Evolutionary conservation across 2,797 vertebrate species (phyloP).

Genomic region (Rhinatrema bivittatum): DNA sequence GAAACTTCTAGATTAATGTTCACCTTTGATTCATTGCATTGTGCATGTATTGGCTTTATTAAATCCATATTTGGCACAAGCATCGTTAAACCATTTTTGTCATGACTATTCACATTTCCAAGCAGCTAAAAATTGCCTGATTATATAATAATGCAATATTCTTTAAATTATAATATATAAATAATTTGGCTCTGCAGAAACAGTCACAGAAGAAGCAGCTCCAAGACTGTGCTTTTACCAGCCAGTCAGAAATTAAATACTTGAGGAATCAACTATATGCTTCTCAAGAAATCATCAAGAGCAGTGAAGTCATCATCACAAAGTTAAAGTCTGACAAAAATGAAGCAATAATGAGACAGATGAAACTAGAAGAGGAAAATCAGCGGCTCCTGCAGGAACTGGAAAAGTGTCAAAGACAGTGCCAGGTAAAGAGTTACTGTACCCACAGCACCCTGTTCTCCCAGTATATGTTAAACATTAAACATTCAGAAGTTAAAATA

Average conservation of each 20-base stretch:
- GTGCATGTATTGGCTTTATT: no score
- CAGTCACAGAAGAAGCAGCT: conserved; percentile 40
- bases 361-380: conserved; percentile 56
- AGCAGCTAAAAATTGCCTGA: no score
- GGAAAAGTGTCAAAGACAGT: conserved; percentile 50
- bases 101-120: no score
- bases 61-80: no score
- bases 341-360: conserved; percentile 51
- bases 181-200: conserved; percentile 39
- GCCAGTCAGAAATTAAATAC: conserved; percentile 17
- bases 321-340: conserved; percentile 51
- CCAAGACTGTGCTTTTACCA: conserved; percentile 17
- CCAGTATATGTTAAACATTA: no score
- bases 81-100: no score
- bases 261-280: conserved; percentile 13
- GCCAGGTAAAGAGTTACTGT: conserved; percentile 48
- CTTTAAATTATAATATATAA: not conserved
- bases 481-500: no score
- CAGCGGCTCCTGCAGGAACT: conserved; percentile 49
- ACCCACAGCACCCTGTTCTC: no score
- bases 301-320: conserved; percentile 40
- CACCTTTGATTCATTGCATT: no score
- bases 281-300: conserved; percentile 19
- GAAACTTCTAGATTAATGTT: no score
- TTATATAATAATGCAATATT: no score